Conservation (phyloP, 2,888 invertebrate species). For the Prenolepis imparis region DNA sequence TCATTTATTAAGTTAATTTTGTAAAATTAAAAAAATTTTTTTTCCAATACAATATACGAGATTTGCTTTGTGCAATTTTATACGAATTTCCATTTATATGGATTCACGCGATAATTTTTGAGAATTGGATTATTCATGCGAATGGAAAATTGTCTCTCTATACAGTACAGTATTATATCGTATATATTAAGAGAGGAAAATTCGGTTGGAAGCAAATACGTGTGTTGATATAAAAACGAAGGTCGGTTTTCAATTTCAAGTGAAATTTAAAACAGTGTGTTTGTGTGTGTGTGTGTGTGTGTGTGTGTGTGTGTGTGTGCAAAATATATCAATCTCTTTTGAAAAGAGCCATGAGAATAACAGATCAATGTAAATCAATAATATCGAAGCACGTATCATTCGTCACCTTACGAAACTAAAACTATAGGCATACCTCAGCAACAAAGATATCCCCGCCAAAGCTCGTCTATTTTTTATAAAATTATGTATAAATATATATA, state of each 20-base stretch:
- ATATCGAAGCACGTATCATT: conserved; percentile 26
- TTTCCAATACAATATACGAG: background rate
- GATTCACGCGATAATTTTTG: background rate
- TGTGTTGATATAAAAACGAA: background rate
- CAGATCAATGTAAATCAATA: conserved; percentile 22
- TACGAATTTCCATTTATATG: background rate
- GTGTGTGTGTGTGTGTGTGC: background rate
- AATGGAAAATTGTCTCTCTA: background rate
- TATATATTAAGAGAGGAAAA: conserved; percentile 2
- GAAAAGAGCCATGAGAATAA: background rate
- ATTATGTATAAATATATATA: conserved; percentile 38
- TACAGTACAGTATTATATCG: background rate
- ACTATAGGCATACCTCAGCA: conserved; percentile 41
- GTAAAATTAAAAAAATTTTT: background rate
- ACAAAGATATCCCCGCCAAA: conserved; percentile 39
- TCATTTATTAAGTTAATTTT: background rate
- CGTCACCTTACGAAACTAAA: conserved; percentile 23
- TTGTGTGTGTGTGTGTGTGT: background rate
- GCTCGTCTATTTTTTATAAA: conserved; percentile 78
- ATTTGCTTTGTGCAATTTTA: background rate
- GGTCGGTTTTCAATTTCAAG: conserved; percentile 8
- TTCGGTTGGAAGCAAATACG: conserved; percentile 13
- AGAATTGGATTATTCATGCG: conserved; percentile 1
- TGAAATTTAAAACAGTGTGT: conserved; percentile 6
- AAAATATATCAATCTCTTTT: conserved; percentile 1